These are phyloP conservation scores for Nyctibius grandis DNA, from an alignment of 2,797 vertebrate genomes.

Conservation along the genomic window DNA sequence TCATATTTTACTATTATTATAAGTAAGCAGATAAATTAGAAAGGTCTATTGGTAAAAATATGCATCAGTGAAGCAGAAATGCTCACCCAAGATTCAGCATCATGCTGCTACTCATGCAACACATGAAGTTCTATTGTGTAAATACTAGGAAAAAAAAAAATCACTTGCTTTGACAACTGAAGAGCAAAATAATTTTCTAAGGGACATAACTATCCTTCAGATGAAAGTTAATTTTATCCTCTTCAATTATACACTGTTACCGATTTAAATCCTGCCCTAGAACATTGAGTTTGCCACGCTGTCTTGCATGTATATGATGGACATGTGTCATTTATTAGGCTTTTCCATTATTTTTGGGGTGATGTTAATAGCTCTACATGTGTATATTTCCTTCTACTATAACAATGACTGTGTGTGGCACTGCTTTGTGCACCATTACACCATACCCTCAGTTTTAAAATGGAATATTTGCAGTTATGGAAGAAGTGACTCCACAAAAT, in stretches of 20 bases:
- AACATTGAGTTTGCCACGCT: neutral
- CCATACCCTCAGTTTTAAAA: neutral
- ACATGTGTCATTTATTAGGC: neutral
- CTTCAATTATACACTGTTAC: constrained; percentile 4
- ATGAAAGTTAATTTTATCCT: constrained; percentile 14
- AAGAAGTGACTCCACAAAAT: neutral
- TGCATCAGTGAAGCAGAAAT: neutral
- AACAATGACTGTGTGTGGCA: neutral
- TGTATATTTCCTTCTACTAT: neutral
- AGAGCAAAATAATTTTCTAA: constrained; percentile 23
- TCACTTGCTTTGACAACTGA: neutral
- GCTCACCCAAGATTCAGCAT: neutral
- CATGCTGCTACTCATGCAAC: neutral
- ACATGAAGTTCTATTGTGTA: neutral
- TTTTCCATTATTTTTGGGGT: neutral
- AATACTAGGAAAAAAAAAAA: neutral
- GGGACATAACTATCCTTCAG: neutral
- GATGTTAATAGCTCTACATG: neutral
- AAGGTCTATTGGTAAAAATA: neutral
- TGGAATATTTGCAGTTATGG: neutral
- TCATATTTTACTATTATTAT: neutral
- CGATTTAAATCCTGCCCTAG: constrained; percentile 18
- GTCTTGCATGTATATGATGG: neutral
- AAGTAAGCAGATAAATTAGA: neutral
- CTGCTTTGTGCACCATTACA: neutral